Base-by-base conservation (phyloP, 1,140 invertebrate genomes). In the Globodera rostochiensis region DNA sequence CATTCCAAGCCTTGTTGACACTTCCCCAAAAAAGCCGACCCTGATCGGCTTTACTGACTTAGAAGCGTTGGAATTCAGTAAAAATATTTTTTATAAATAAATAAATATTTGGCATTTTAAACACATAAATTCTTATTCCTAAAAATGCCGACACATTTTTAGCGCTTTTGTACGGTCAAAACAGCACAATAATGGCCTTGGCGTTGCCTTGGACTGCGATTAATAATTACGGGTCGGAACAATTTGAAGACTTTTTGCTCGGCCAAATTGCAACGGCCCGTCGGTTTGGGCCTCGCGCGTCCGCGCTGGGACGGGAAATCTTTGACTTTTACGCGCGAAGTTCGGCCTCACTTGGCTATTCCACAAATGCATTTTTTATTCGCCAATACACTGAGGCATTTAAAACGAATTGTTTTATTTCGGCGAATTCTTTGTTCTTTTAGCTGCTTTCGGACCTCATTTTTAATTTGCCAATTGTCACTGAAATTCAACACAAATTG, bases 311-410 rank as follows among this genome's bases (percentile, higher is more conserved):
- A 57, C 13, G 47, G 13, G 60, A 83, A 36, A 81, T 83, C n/a
- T 50, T 83, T 19, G 47, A 80, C 19, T 86, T 85, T 60, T 83
- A 83, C 57, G 46, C 71, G 49, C 81, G 74, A 60, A 47, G 49
- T 21, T 21, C 53, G 15, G 80, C 57, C 15, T 8, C 25, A 6
- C 25, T 71, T 5, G 69, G 69, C 21, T 71, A 71, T 47, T 45
- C 25, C 69, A 49, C 80, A 53, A 83, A 36, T 78, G 67, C 57
- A 3, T 86, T 83, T 60, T 83, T 84, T 36, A 49, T 83, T 19
- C 45, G 71, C n/a, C 46, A 67, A 15, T 83, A 83, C 82, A 83
- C 83, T 25, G 84, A 83, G 74, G 84, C 80, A 81, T 36, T 46
- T 8, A 83, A 60, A 15, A 71, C 49, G n/a, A 21, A 70, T 84